These are phyloP conservation scores for Phodopus roborovskii DNA, from an alignment of 2,113 vertebrate genomes.

Conservation along the genomic window DNA sequence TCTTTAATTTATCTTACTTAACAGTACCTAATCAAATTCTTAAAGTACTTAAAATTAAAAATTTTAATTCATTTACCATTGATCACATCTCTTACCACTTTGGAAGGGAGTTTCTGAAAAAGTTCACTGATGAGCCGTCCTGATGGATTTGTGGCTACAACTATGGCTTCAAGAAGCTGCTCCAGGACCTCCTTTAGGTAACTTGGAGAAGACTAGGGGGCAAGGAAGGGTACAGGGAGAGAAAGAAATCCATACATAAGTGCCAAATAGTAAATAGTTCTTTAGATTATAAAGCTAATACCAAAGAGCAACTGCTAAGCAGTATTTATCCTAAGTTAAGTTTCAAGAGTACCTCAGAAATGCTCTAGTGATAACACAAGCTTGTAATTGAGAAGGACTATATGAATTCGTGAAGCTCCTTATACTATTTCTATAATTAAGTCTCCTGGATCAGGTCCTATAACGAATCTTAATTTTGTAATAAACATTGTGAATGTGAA, in stretches of 20 bases:
- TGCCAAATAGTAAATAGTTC: constrained; percentile 14
- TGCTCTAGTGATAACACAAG: not conserved
- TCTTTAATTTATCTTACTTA: constrained; percentile 14
- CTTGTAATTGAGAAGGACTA: not conserved
- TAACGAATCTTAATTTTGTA: constrained; percentile 16
- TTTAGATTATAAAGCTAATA: constrained; percentile 40
- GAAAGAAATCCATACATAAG: constrained; percentile 35
- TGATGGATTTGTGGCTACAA: constrained; percentile 93
- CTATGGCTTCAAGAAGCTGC: constrained; percentile 95
- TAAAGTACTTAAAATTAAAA: not conserved
- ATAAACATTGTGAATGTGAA: constrained; percentile 24
- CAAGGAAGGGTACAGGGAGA: not conserved
- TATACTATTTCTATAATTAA: constrained; percentile 36
- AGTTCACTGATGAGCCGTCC: constrained; percentile 96
- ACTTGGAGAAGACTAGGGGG: constrained; percentile 88
- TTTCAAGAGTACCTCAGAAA: constrained; percentile 52
- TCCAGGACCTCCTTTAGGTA: constrained; percentile 96
- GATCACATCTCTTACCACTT: constrained; percentile 90
- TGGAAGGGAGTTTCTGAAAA: constrained; percentile 99
- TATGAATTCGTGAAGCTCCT: not conserved
- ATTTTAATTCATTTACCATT: constrained; percentile 6
- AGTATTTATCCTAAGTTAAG: constrained; percentile 43
- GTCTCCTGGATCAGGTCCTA: not conserved
- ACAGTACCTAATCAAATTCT: constrained; percentile 8
- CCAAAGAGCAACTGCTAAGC: constrained; percentile 31